These are phyloP conservation scores for Oscheius sp. DNA, from an alignment of 1,140 invertebrate species.

Conservation along the genomic window DNA sequence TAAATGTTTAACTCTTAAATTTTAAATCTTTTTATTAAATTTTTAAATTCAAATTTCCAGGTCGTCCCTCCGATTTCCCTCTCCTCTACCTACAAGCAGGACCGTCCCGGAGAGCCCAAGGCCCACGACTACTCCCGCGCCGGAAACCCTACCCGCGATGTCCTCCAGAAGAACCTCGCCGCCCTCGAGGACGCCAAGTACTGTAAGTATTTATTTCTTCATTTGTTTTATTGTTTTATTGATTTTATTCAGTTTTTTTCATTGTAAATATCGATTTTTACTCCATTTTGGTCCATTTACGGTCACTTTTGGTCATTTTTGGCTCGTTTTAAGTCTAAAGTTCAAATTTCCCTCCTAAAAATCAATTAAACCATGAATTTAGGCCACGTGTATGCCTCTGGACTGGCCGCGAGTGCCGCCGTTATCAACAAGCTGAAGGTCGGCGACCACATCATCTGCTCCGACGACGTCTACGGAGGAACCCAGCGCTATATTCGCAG, in stretches of 20 bases:
- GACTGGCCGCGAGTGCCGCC: constrained; percentile 78
- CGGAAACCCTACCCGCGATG: constrained; percentile 88
- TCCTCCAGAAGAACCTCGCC: constrained; percentile 83
- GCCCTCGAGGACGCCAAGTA: constrained; percentile 84
- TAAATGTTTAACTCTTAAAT: background rate
- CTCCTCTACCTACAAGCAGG: constrained; percentile 90
- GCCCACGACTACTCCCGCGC: constrained; percentile 87
- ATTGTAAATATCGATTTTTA: too few species aligned
- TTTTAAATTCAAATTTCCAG: constrained; percentile 8
- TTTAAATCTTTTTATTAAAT: background rate
- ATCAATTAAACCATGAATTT: constrained; percentile 23
- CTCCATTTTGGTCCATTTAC: too few species aligned
- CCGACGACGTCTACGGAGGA: constrained; percentile 91
- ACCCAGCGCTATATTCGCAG: constrained; percentile 71
- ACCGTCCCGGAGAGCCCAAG: constrained; percentile 74
- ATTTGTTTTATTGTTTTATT: background rate
- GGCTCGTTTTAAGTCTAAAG: too few species aligned
- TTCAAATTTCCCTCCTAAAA: too few species aligned
- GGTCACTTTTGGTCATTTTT: too few species aligned
- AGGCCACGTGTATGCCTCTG: constrained; percentile 80
- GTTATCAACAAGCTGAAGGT: constrained; percentile 73
- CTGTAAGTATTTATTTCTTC: constrained; percentile 63
- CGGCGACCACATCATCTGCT: constrained; percentile 86
- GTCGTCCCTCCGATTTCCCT: constrained; percentile 86
- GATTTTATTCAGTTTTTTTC: background rate